Percentiles rank a stretch among this genome's conserved stretches.
phyloP scores from a whole-genome alignment of 1,140 invertebrate species.

The Hycleus phaleratus region DNA sequence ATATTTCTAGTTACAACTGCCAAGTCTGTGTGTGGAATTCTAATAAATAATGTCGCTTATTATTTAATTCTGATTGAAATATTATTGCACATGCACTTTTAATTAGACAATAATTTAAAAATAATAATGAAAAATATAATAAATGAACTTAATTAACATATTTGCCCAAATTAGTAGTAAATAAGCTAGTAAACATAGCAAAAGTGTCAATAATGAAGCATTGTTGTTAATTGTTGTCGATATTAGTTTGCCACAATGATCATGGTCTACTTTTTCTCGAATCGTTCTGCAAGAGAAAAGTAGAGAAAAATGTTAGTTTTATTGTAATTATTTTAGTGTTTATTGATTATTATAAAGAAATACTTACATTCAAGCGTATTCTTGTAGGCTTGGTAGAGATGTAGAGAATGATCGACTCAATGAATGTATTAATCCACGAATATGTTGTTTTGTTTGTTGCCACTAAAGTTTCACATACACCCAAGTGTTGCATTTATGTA shows the following conservation, averaged over 20 bases:
- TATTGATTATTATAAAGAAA: not conserved
- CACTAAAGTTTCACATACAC: conserved; percentile 10
- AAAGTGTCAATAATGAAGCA: conserved; percentile 9
- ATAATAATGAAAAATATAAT: too few species aligned
- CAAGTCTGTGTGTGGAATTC: too few species aligned
- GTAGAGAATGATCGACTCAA: conserved; percentile 2
- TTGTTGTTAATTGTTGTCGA: conserved; percentile 3
- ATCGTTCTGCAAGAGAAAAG: conserved; percentile 5
- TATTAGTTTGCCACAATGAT: not conserved
- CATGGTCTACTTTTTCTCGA: conserved; percentile 4
- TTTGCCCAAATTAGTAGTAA: conserved; percentile 2
- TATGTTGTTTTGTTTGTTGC: not conserved
- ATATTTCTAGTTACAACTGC: too few species aligned
- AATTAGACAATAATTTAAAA: too few species aligned
- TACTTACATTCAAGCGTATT: not conserved
- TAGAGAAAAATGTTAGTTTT: not conserved
- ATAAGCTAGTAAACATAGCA: conserved; percentile 4
- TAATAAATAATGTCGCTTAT: too few species aligned
- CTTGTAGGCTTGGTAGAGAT: not conserved
- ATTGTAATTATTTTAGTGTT: not conserved
- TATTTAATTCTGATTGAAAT: too few species aligned
- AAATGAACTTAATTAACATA: conserved; percentile 2
- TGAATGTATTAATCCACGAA: conserved; percentile 1
- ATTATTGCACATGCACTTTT: too few species aligned
- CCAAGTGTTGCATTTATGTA: not conserved